Evolutionary conservation across 1,140 invertebrate species (phyloP).

Genomic region (Pseudomyrmex gracilis): DNA sequence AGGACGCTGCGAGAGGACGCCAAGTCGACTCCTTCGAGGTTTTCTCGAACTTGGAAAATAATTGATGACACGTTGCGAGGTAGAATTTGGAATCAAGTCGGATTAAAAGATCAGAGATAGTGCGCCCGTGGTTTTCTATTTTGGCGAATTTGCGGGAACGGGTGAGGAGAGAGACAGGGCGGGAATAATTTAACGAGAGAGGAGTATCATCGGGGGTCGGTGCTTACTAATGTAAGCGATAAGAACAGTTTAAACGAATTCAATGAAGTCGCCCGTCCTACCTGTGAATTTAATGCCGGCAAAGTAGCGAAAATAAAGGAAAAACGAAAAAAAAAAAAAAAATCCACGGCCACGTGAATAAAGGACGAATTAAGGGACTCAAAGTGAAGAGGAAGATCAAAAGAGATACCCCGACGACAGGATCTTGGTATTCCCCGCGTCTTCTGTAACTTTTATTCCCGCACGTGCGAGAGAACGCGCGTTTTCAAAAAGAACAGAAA

Average conservation of each 20-base stretch:
- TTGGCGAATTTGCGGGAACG: conserved; percentile 52
- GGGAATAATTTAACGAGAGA: conserved; percentile 60
- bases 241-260: conserved; percentile 62
- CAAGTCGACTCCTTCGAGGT: conserved; percentile 58
- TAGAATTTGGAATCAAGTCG: conserved; percentile 54
- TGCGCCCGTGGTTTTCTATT: conserved; percentile 46
- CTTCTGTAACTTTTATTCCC: conserved; percentile 34
- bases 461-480: conserved; percentile 34
- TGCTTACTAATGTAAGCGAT: conserved; percentile 60
- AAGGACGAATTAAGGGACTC: conserved; percentile 55
- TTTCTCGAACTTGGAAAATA: conserved; percentile 58
- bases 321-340: conserved; percentile 15
- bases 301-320: conserved; percentile 52
- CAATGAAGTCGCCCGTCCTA: conserved; percentile 53
- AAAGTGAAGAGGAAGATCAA: conserved; percentile 56
- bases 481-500: conserved; percentile 20
- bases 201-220: conserved; percentile 51
- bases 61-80: conserved; percentile 58
- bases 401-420: conserved; percentile 32
- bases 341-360: neutral
- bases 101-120: conserved; percentile 63
- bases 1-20: conserved; percentile 56
- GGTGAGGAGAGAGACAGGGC: conserved; percentile 34
- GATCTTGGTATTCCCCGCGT: conserved; percentile 41
- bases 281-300: conserved; percentile 58